These are phyloP conservation scores for Cepaea nemoralis DNA, from an alignment of 1,140 invertebrate species.

Conservation along the genomic window DNA sequence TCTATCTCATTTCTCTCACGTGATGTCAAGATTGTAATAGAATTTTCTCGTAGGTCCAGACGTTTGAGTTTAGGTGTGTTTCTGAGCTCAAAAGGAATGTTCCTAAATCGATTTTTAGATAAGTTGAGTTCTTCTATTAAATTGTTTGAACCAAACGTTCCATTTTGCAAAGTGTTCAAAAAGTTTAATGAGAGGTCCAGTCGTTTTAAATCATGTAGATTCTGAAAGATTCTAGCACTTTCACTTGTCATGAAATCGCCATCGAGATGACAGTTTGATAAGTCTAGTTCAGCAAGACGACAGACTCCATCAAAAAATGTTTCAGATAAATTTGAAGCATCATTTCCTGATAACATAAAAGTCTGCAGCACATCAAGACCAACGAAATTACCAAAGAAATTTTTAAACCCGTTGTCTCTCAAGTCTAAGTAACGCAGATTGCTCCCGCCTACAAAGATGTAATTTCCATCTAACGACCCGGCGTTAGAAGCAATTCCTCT, in stretches of 20 bases:
- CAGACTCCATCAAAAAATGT: slow-evolving; percentile 4
- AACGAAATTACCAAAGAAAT: neutral
- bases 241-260: neutral
- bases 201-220: neutral
- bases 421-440: neutral
- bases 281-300: neutral
- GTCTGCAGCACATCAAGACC: neutral
- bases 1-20: neutral
- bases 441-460: neutral
- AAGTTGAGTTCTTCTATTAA: neutral
- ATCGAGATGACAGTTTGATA: neutral
- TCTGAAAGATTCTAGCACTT: slow-evolving; percentile 7
- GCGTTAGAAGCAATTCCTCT: neutral
- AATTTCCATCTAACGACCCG: neutral
- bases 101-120: neutral
- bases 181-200: slow-evolving; percentile 17
- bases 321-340: neutral
- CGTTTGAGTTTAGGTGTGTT: slow-evolving; percentile 7
- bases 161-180: neutral
- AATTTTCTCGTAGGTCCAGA: slow-evolving; percentile 6
- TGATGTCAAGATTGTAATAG: neutral
- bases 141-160: neutral
- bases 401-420: neutral
- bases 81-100: slow-evolving; percentile 22
- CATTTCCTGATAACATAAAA: neutral